Base-by-base conservation (phyloP, 1,140 invertebrate species). In the Zaprionus camerounensis region DNA sequence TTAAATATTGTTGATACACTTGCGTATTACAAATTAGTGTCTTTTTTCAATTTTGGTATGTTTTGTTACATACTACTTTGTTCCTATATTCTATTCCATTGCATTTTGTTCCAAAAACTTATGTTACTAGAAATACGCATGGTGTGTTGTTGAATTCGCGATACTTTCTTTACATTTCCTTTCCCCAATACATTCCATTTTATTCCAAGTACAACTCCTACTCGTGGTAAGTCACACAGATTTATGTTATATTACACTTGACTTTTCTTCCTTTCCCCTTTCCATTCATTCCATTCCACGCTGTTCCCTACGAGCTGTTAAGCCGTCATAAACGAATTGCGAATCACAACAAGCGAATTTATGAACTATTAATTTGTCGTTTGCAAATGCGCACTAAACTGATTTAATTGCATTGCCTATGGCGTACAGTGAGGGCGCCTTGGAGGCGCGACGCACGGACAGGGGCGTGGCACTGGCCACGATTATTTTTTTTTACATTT, bases 331-430 rank as follows among this genome's bases (percentile, higher is more conserved):
- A 24, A 20, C 55, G 49, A 49, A 70, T 69, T 44, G 34, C 28
- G 36, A 36, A 55, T 22, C 46, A 58, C 38, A 68, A 68, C 56
- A 58, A 59, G 41, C 31, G 65, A 71, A 66, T 66, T 66, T 71
- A 58, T 71, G 62, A 62, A 57, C 72, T 49, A 22, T 63, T 58
- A 70, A 71, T 75, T 75, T 71, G 56, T 71, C 73, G 69, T 53
- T 76, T 64, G 70, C 46, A 76, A 76, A 76, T 76, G 73, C 73
- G 73, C 73, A 76, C 61, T 76, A 44, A 76, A 59, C 15, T 53
- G 44, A 65, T 75, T 75, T 64, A 75, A 71, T 71, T 75, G 53
- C 72, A 56, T 17, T 31, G 22, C 17, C 31, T 3, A 9, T 15
- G 9, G 49, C 13, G 20, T 22, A 17, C 44, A 9, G 4, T 59